Base-by-base conservation (phyloP, 2,113 vertebrate species). In the Callocephalon fimbriatum region DNA sequence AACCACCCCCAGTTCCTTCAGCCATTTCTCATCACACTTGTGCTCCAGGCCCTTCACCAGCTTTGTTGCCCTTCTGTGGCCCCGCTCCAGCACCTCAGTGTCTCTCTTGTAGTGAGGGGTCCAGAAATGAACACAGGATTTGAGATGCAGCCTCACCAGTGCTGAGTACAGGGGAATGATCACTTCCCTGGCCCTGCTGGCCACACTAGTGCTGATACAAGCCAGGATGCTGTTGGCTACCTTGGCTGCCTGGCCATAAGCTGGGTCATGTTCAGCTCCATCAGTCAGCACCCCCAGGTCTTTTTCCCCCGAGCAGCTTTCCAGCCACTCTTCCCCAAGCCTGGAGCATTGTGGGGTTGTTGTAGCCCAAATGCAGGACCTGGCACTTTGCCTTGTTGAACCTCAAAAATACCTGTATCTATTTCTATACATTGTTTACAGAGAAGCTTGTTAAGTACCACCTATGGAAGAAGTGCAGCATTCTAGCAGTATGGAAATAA, bases 391-490 rank as follows among this genome's bases (percentile, higher is more conserved):
- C 56, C 56, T 35, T 35, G 32, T 35, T 58, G n/a, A 58, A 23
- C 56, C 56, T 35, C 20, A 35, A 15, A 58, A 35, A 58, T 58
- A 58, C 13, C 32, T 58, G 32, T 35, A 35, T 35, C 20, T 75
- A 82, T 77, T 89, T 90, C 63, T 77, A n/a, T 10, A 40, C 15
- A 12, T 32, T 54, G 38, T 74, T 92, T 66, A 75, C 44, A 88
- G 65, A 73, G 59, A 76, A 81, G 67, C 86, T 77, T 12, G 37
- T 80, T 15, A 93, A 92, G 38, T 66, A 80, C 54, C 88, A 89
- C 59, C 76, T 40, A 25, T 23, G 80, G 82, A 77, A 80, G 53
- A 84, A 83, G 59, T 44, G 86, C 79, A 93, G 88, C 42, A 54
- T 54, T 40, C 63, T 66, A 88, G 78, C 78, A 59, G 74, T 2